Percentiles rank a stretch among this genome's conserved stretches.
These are phyloP conservation scores for Desmodus rotundus DNA, from an alignment of 2,113 vertebrate genomes.

Conservation along the genomic window DNA sequence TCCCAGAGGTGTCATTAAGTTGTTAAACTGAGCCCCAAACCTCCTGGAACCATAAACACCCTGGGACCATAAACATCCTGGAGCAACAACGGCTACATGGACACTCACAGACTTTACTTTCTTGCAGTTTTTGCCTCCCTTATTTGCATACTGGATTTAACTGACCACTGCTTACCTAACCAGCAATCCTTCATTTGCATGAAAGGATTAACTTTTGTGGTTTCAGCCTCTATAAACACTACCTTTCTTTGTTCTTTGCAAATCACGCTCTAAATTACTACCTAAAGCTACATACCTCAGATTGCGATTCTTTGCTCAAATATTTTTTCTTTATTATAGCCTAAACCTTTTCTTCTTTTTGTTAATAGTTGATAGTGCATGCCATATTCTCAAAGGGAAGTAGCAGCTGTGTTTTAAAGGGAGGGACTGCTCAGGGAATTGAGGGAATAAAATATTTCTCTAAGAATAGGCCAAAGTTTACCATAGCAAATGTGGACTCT, in stretches of 20 bases:
- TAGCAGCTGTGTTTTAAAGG: neutral
- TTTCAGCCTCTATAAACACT: neutral
- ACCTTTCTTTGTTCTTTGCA: neutral
- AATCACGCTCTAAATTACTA: neutral
- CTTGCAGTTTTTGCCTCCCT: neutral
- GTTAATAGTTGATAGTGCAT: neutral
- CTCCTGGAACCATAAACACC: neutral
- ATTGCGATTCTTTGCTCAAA: neutral
- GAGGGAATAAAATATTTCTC: neutral
- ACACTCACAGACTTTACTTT: no score
- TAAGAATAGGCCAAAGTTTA: neutral
- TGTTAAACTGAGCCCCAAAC: neutral
- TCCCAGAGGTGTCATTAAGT: neutral
- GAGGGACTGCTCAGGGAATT: neutral
- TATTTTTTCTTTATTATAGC: neutral
- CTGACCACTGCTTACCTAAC: no score
- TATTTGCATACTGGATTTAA: neutral
- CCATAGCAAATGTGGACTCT: neutral
- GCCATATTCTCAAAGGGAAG: neutral
- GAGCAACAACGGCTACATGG: neutral
- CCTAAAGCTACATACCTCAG: neutral
- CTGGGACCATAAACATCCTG: neutral
- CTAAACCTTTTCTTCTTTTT: neutral
- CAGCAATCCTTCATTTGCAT: neutral
- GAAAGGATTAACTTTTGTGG: neutral